These are phyloP conservation scores for Struthio camelus DNA, from an alignment of 2,113 vertebrate species.

Conservation along the genomic window DNA sequence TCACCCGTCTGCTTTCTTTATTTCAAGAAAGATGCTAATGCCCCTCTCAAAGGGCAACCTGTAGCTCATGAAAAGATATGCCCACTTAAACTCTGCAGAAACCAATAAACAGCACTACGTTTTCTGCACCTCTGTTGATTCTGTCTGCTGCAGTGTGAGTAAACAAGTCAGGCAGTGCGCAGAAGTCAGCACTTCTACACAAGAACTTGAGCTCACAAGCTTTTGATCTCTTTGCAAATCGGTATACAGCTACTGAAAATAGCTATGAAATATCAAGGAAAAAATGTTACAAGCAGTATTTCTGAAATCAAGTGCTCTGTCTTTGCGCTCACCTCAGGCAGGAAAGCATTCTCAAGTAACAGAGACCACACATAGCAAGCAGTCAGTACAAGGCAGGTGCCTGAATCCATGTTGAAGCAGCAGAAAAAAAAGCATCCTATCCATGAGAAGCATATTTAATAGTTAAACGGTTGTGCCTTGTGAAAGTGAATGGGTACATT, in stretches of 20 bases:
- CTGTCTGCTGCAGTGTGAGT: neutral
- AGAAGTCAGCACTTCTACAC: neutral
- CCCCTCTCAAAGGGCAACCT: neutral
- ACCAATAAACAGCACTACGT: fast-evolving
- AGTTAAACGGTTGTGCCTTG: fast-evolving
- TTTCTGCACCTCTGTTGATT: fast-evolving
- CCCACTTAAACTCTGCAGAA: neutral
- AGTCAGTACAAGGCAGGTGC: neutral
- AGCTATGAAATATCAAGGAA: neutral
- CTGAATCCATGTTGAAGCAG: neutral
- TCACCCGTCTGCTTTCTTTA: neutral
- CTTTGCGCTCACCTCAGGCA: neutral
- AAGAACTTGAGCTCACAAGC: fast-evolving
- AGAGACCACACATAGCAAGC: fast-evolving
- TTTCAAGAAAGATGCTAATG: neutral
- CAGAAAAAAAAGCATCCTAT: neutral
- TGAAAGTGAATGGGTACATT: neutral
- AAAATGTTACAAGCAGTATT: fast-evolving
- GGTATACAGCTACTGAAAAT: fast-evolving
- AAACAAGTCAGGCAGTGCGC: fast-evolving
- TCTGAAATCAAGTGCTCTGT: neutral
- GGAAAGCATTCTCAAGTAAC: neutral
- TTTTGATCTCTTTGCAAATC: neutral
- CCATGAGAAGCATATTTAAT: neutral
- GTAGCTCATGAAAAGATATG: neutral